These are phyloP conservation scores for Trematomus loennbergii DNA, from an alignment of 2,113 vertebrate genomes.

Conservation along the genomic window DNA sequence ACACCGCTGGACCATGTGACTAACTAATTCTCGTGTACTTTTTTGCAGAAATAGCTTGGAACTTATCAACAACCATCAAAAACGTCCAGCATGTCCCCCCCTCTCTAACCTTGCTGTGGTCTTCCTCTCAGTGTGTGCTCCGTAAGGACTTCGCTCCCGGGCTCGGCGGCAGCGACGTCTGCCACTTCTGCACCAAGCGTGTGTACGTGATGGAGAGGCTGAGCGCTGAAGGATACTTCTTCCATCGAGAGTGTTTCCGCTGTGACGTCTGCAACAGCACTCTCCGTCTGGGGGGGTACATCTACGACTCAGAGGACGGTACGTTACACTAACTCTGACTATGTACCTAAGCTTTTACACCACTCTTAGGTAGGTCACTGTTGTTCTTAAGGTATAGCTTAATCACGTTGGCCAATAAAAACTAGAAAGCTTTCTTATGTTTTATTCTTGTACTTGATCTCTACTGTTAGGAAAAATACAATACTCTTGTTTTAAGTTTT, in stretches of 20 bases:
- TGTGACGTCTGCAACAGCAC: conserved; percentile 89
- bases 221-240: conserved; percentile 94
- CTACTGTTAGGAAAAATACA: no score
- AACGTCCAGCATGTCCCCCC: not conserved
- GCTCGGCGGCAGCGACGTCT: conserved; percentile 91
- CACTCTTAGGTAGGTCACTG: not conserved
- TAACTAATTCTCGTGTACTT: not conserved
- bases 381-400: not conserved
- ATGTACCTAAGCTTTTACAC: not conserved
- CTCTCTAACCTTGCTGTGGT: not conserved
- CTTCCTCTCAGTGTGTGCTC: conserved; percentile 81
- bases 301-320: conserved; percentile 87
- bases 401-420: not conserved
- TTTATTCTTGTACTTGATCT: not conserved
- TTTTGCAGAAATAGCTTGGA: not conserved
- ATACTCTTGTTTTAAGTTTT: no score
- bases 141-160: conserved; percentile 85
- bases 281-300: conserved; percentile 89
- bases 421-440: not conserved
- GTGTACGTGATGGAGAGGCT: conserved; percentile 97
- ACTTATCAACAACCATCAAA: not conserved
- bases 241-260: conserved; percentile 96
- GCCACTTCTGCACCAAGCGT: conserved; percentile 93
- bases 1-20: not conserved
- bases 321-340: not conserved